Evolutionary conservation across 2,113 vertebrate species (phyloP).

Genomic region (Pholis gunnellus): DNA sequence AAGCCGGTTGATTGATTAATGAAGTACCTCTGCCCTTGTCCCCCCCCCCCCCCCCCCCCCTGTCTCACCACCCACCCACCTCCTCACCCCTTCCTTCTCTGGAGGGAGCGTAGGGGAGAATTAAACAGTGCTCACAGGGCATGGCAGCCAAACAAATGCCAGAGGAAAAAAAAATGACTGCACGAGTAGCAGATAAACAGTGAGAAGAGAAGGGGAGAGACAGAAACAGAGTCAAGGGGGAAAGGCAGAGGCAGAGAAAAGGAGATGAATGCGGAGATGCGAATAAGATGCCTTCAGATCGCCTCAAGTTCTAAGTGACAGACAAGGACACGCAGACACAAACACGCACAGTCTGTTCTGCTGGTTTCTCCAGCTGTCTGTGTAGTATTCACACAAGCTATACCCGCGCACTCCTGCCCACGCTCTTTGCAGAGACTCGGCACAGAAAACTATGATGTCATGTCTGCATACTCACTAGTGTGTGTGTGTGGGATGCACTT

Average conservation of each 20-base stretch:
- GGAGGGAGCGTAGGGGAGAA: conserved; percentile 45
- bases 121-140: conserved; percentile 78
- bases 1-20: conserved; percentile 84
- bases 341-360: conserved; percentile 29
- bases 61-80: background rate
- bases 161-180: conserved; percentile 24
- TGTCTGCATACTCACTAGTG: conserved; percentile 62
- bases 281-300: conserved; percentile 54
- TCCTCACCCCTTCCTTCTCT: conserved; percentile 35
- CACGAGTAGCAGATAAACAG: conserved; percentile 47
- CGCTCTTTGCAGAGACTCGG: conserved; percentile 62
- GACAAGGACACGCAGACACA: conserved; percentile 40
- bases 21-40: conserved; percentile 79
- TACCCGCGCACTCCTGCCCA: conserved; percentile 59
- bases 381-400: conserved; percentile 58
- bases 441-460: conserved; percentile 75
- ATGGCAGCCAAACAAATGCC: conserved; percentile 71
- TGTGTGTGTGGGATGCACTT: conserved; percentile 47
- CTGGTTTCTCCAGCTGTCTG: conserved; percentile 36
- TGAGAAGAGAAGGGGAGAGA: conserved; percentile 7
- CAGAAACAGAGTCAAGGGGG: conserved; percentile 32
- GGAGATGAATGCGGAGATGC: conserved; percentile 49
- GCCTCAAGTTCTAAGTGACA: conserved; percentile 58
- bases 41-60: conserved; percentile 22
- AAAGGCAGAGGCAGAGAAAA: conserved; percentile 26